A percentile compares a stretch with the other conserved stretches of the same genome.
These are phyloP conservation scores for Tetramorium alpestre DNA, from an alignment of 1,140 invertebrate species.

Conservation along the genomic window DNA sequence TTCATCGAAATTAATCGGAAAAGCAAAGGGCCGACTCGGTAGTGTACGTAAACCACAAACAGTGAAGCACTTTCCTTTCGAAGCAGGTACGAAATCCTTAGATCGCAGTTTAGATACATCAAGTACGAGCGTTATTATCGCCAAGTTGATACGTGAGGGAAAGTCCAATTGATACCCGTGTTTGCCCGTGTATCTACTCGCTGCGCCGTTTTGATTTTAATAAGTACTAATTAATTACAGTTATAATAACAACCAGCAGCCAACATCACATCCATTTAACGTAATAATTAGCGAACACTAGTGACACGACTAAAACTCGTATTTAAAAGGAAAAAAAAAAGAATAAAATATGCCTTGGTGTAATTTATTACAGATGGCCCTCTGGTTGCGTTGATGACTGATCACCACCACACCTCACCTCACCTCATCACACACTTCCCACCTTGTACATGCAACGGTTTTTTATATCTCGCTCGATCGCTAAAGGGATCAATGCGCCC, in stretches of 20 bases:
- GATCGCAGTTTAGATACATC: constrained; percentile 36
- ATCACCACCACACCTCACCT: constrained; percentile 62
- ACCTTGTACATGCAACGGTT: background rate
- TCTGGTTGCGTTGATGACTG: constrained; percentile 74
- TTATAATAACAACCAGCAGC: constrained; percentile 82
- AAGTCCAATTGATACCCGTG: constrained; percentile 52
- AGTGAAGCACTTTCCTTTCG: constrained; percentile 49
- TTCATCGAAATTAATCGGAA: constrained; percentile 57
- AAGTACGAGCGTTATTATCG: constrained; percentile 33
- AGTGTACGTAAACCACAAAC: constrained; percentile 49
- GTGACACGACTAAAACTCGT: constrained; percentile 73
- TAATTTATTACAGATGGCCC: constrained; percentile 82
- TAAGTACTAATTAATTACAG: constrained; percentile 72
- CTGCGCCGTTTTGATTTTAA: constrained; percentile 74
- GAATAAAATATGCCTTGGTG: constrained; percentile 79
- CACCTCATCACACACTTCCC: constrained; percentile 29
- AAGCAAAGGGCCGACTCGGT: constrained; percentile 70
- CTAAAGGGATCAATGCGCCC: constrained; percentile 2
- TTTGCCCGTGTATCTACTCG: constrained; percentile 73
- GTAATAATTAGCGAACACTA: constrained; percentile 80
- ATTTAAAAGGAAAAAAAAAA: constrained; percentile 62
- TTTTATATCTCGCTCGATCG: constrained; percentile 26
- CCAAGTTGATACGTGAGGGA: constrained; percentile 50
- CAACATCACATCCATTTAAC: constrained; percentile 83
- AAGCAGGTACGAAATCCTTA: constrained; percentile 57